Percentiles rank a stretch among this genome's conserved stretches.
These are phyloP conservation scores for Caenorhabditis parvicauda DNA, from an alignment of 2,888 invertebrate species.

Conservation along the genomic window DNA sequence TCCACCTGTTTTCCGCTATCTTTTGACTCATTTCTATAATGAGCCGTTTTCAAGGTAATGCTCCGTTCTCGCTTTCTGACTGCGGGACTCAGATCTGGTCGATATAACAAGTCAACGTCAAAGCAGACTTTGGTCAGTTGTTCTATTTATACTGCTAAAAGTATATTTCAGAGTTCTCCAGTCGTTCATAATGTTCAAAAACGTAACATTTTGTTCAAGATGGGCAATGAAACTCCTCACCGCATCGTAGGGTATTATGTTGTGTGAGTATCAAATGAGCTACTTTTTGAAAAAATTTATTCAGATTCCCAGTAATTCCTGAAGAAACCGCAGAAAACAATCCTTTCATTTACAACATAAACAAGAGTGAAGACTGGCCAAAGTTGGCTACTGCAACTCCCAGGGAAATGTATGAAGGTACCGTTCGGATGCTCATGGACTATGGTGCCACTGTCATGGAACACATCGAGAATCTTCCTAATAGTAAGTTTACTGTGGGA, in stretches of 20 bases:
- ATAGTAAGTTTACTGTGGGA: constrained; percentile 18
- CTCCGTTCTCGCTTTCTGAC: constrained; percentile 16
- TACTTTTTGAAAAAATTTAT: constrained; percentile 2
- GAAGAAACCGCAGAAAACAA: constrained; percentile 61
- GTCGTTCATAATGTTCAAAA: constrained; percentile 25
- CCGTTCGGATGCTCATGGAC: constrained; percentile 58
- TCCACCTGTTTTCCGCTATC: too few relatives aligned
- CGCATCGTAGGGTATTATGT: constrained; percentile 55
- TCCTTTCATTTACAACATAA: constrained; percentile 54
- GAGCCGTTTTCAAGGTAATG: constrained; percentile 11
- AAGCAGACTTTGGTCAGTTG: too few relatives aligned
- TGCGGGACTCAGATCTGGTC: too few relatives aligned
- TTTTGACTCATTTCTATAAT: too few relatives aligned
- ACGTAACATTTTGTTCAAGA: constrained; percentile 49
- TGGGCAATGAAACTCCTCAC: constrained; percentile 52
- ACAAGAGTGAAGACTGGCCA: constrained; percentile 59
- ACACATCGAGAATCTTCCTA: constrained; percentile 52
- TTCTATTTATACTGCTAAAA: too few relatives aligned
- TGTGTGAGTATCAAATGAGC: constrained; percentile 28
- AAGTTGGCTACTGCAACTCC: constrained; percentile 50
- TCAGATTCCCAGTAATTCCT: constrained; percentile 57
- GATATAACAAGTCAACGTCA: too few relatives aligned
- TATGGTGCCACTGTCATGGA: constrained; percentile 59
- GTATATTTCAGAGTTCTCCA: constrained; percentile 3
- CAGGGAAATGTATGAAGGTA: constrained; percentile 60